Base-by-base conservation (phyloP, 2,888 invertebrate genomes). In the Meghimatium bilineatum region DNA sequence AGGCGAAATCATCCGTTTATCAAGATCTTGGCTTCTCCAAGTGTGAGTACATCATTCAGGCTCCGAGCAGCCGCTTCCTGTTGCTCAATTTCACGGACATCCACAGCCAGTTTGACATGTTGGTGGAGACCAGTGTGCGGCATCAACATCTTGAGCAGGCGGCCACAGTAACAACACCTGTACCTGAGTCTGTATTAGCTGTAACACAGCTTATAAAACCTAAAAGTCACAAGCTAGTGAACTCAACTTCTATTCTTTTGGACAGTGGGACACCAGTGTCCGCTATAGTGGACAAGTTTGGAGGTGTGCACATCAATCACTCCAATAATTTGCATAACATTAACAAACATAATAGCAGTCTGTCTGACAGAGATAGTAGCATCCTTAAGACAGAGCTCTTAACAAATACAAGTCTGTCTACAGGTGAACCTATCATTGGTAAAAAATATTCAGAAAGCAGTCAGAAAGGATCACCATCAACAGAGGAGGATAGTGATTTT, bases 21-120 rank as follows among this genome's bases (percentile, higher is more conserved):
- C 84, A 86, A 84, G 67, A 79, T 17, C 72, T 69, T 29, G 85
- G 85, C 60, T 85, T 66, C 81, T 66, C 66, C 29, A 80, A 80
- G 56, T 85, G 85, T 78, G 84, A 84, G 80, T 86, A 83, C 81
- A 67, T 80, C 60, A 85, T 86, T 36, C 77, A 78, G 63, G 74
- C 83, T 49, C 75, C 80, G 0, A 74, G 69, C 49, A 71, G 80
- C 77, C 83, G 71, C 36, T 52, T 76, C 49, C 80, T 86, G 26
- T 71, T 80, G 79, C 83, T 86, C 83, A 86, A 86, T 83, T 86
- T 86, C 83, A 86, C 86, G 23, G 80, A 83, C 74, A 76, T 85
- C 52, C 56, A 72, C 72, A 80, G 71, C 60, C 34, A 67, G 71
- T 38, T 36, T 56, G 80, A 80, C 72, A 80, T 72, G 80, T 56